These are phyloP conservation scores for Eilema caniola DNA, from an alignment of 2,888 invertebrate genomes.

Conservation along the genomic window DNA sequence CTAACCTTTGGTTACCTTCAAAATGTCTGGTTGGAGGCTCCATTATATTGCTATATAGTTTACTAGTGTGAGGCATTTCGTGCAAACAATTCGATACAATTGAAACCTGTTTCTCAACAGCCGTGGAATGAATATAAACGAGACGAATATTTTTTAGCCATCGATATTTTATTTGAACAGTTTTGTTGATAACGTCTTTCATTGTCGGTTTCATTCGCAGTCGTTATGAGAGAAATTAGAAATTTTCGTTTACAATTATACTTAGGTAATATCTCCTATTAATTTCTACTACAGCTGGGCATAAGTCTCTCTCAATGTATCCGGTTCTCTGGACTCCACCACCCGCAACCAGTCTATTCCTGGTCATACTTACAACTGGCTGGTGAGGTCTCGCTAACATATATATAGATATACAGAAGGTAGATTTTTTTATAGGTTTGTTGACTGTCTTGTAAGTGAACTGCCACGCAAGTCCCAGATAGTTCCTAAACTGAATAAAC, in stretches of 20 bases:
- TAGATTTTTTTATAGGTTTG: not conserved
- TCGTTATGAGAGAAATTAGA: not conserved
- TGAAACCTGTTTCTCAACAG: conserved; percentile 33
- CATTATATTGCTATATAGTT: conserved; percentile 18
- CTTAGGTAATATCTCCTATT: too few species aligned
- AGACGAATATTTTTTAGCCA: conserved; percentile 14
- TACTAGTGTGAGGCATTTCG: conserved; percentile 2
- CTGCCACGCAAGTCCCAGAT: conserved; percentile 28
- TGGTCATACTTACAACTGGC: too few species aligned
- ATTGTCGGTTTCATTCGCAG: not conserved
- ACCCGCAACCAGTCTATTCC: too few species aligned
- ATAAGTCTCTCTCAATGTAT: too few species aligned
- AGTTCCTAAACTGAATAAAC: too few species aligned
- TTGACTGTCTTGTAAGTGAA: conserved; percentile 12
- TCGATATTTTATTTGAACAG: not conserved
- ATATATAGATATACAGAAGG: too few species aligned
- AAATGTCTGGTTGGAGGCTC: conserved; percentile 19
- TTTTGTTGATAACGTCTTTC: not conserved
- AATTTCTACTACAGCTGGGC: too few species aligned
- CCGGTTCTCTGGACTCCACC: too few species aligned
- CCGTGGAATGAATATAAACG: conserved; percentile 43
- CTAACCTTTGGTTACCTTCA: not conserved
- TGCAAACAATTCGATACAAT: conserved; percentile 20
- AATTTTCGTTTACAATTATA: too few species aligned
- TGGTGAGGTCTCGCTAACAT: too few species aligned